Evolutionary conservation across 2,888 invertebrate genomes (phyloP).

Genomic region (Philhelius pedissequus): DNA sequence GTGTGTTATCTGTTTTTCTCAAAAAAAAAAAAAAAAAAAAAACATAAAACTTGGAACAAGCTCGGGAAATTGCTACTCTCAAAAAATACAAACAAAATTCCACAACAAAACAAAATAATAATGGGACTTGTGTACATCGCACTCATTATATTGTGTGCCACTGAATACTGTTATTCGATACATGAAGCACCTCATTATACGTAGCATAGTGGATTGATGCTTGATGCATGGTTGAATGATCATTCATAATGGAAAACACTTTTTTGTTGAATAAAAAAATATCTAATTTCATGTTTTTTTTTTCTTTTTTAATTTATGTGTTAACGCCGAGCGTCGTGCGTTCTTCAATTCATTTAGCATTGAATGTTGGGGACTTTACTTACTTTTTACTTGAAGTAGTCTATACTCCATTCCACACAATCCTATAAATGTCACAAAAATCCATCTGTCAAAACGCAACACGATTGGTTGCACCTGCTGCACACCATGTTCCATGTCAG

Average conservation of each 20-base stretch:
- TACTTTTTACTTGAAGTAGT: too few relatives aligned
- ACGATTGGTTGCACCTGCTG: too few relatives aligned
- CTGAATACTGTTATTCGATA: slow-evolving; percentile 62
- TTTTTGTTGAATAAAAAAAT: not conserved
- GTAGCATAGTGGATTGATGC: slow-evolving; percentile 14
- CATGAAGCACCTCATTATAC: slow-evolving; percentile 57
- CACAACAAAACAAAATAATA: slow-evolving; percentile 42
- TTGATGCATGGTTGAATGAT: not conserved
- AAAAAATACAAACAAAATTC: not conserved
- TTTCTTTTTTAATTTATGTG: too few relatives aligned
- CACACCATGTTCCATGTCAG: too few relatives aligned
- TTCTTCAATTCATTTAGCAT: too few relatives aligned
- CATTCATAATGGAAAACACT: slow-evolving; percentile 15
- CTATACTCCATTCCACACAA: too few relatives aligned
- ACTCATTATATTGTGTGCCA: slow-evolving; percentile 62
- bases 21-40: slow-evolving; percentile 59
- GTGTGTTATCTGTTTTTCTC: slow-evolving; percentile 40
- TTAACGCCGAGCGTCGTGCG: too few relatives aligned
- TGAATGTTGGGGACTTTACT: too few relatives aligned
- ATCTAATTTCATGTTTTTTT: too few relatives aligned
- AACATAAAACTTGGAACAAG: slow-evolving; percentile 60
- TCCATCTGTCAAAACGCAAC: too few relatives aligned
- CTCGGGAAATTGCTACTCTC: slow-evolving; percentile 53
- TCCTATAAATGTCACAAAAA: too few relatives aligned
- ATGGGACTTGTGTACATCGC: slow-evolving; percentile 37